Evolutionary conservation across 2,113 vertebrate genomes (phyloP).

Genomic region (Arizona elegans): DNA sequence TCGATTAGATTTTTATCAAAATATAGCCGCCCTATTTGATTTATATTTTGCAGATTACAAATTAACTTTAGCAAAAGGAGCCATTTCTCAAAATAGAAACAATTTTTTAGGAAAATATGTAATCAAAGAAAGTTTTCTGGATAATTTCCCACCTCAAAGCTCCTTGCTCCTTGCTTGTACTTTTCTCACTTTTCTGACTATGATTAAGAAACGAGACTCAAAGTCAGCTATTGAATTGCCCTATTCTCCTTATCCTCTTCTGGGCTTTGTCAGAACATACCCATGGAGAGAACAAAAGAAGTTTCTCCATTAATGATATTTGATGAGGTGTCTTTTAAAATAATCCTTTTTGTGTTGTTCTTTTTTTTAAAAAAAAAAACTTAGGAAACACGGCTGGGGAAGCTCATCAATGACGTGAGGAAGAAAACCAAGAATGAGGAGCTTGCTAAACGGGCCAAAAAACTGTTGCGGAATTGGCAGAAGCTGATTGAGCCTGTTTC

Average conservation of each 20-base stretch:
- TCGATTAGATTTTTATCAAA: not conserved
- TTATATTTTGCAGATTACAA: not conserved
- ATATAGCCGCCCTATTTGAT: not conserved
- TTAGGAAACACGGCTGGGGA: slow-evolving; percentile 92
- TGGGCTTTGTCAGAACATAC: not conserved
- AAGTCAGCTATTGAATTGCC: not conserved
- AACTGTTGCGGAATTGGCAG: slow-evolving; percentile 89
- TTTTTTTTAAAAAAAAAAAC: not conserved
- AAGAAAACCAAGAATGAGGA: slow-evolving; percentile 93
- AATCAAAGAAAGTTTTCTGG: not conserved
- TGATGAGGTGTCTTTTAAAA: not conserved
- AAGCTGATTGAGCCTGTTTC: slow-evolving; percentile 84
- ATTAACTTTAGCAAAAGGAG: not conserved
- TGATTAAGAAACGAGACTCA: not conserved
- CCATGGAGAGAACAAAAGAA: not conserved
- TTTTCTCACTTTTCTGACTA: not conserved
- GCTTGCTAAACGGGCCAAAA: slow-evolving; percentile 91
- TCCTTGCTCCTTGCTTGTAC: not conserved
- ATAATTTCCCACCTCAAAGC: not conserved
- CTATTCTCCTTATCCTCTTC: not conserved
- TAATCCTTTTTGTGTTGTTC: not conserved
- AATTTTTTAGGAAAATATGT: not conserved
- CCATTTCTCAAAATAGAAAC: not conserved
- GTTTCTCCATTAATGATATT: not conserved
- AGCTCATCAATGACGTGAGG: slow-evolving; percentile 92